Percentiles rank a stretch among this genome's conserved stretches.
Conservation (phyloP, 2,113 vertebrate species). For the Aramus guarauna region DNA sequence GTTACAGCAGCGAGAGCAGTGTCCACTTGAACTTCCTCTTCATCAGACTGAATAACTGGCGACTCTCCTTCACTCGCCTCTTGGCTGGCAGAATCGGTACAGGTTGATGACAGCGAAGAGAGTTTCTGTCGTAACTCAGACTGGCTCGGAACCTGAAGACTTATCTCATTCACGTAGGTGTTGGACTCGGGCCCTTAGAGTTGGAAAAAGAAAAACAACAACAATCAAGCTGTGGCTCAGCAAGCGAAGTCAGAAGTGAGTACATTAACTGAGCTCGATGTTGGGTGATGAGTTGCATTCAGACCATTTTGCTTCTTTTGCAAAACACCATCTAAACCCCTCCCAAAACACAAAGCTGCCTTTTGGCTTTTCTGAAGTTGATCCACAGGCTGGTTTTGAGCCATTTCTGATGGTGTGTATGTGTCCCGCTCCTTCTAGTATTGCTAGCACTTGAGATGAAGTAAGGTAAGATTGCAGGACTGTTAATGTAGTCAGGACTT, state of each 20-base stretch:
- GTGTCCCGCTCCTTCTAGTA: rapidly evolving
- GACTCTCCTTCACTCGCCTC: conserved; percentile 79
- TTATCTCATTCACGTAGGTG: conserved; percentile 77
- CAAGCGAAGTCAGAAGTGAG: not conserved
- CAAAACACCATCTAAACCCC: not conserved
- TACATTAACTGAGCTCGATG: rapidly evolving
- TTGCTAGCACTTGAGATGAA: not conserved
- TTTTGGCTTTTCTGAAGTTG: not conserved
- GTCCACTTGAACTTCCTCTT: conserved; percentile 86
- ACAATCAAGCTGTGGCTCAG: not conserved
- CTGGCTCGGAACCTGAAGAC: conserved; percentile 85
- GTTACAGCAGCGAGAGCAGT: conserved; percentile 73
- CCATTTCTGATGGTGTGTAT: not conserved
- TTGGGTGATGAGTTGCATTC: not conserved
- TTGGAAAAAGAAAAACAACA: not conserved
- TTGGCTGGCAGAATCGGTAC: conserved; percentile 79
- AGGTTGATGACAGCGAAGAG: conserved; percentile 78
- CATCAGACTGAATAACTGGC: conserved; percentile 79
- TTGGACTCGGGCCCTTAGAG: conserved; percentile 77
- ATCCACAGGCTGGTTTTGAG: not conserved
- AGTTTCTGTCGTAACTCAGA: conserved; percentile 77
- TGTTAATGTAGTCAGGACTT: too few relatives aligned
- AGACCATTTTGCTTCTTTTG: not conserved
- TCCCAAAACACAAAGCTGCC: not conserved
- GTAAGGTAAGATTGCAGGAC: not conserved